Percentiles rank a stretch among this genome's conserved stretches.
Evolutionary conservation across 2,888 invertebrate genomes (phyloP).

Genomic region (Apamea monoglypha): DNA sequence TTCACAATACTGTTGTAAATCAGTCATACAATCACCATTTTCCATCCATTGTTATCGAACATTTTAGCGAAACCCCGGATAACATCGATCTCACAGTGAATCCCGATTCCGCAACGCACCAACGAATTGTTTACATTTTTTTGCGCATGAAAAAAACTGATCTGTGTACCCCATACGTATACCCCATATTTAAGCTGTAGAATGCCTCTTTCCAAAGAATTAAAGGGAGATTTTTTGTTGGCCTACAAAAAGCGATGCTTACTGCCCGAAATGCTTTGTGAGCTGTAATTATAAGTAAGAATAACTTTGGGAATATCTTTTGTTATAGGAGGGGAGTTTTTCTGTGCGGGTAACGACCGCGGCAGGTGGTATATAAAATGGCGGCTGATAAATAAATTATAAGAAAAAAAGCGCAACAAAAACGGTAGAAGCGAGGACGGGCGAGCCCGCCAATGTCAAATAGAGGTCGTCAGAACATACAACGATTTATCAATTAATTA

Average conservation of each 20-base stretch:
- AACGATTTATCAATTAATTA: conserved; percentile 50
- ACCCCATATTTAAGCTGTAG: conserved; percentile 75
- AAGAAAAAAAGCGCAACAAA: conserved; percentile 85
- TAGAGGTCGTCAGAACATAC: conserved; percentile 81
- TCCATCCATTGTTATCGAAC: conserved; percentile 66
- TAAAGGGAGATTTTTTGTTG: conserved; percentile 82
- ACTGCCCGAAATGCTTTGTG: conserved; percentile 85
- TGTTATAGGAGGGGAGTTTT: conserved; percentile 87
- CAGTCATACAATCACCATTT: conserved; percentile 52
- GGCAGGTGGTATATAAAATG: conserved; percentile 88
- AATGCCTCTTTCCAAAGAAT: conserved; percentile 81
- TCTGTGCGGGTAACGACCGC: conserved; percentile 87
- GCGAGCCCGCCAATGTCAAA: conserved; percentile 83
- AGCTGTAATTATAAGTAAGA: conserved; percentile 88
- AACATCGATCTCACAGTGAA: conserved; percentile 70
- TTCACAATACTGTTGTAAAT: conserved; percentile 65
- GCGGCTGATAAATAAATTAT: conserved; percentile 83
- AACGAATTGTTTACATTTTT: conserved; percentile 88
- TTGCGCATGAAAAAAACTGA: conserved; percentile 77
- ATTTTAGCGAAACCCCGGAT: conserved; percentile 66
- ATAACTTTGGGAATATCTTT: conserved; percentile 89
- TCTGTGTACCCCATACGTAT: conserved; percentile 73
- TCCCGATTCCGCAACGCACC: conserved; percentile 61
- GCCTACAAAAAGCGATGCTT: conserved; percentile 80
- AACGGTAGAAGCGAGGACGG: conserved; percentile 77